phyloP scores from a whole-genome alignment of 92 coral and sea anemone genomes.

The Parazoanthus atlanticus region DNA sequence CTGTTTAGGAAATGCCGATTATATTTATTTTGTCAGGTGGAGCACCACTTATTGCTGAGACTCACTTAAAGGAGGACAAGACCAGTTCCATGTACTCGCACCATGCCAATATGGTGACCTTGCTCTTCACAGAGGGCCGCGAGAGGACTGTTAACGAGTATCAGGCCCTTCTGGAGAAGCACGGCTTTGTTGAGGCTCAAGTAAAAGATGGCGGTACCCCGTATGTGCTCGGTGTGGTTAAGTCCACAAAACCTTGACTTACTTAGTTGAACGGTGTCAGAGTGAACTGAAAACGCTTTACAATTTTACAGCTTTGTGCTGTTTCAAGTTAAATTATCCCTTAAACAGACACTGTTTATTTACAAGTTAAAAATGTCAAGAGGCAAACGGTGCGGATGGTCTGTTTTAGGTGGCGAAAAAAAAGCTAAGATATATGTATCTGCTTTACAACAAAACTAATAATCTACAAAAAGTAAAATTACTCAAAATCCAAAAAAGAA shows the following conservation, averaged over 20 bases:
- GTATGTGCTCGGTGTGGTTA: constrained; percentile 32
- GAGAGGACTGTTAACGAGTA: constrained; percentile 43
- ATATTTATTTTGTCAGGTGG: not conserved
- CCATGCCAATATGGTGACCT: constrained; percentile 37
- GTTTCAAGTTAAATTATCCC: no score
- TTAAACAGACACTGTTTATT: no score
- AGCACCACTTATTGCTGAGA: constrained; percentile 28
- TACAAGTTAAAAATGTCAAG: no score
- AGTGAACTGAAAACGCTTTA: not conserved
- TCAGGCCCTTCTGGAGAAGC: constrained; percentile 28
- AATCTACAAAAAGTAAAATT: no score
- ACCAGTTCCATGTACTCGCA: constrained; percentile 33
- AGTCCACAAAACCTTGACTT: constrained; percentile 22
- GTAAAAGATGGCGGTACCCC: constrained; percentile 22
- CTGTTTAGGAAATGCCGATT: no score
- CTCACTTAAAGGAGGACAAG: constrained; percentile 34
- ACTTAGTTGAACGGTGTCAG: not conserved
- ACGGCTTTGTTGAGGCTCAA: constrained; percentile 32
- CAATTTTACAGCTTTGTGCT: no score
- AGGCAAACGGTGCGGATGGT: no score
- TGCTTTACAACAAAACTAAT: no score
- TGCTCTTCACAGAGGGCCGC: constrained; percentile 44
- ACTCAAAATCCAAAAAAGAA: no score
- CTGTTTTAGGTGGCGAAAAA: no score
- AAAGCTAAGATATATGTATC: no score